Conservation (phyloP, 2,797 vertebrate genomes). For the Zenarchopterus dispar region DNA sequence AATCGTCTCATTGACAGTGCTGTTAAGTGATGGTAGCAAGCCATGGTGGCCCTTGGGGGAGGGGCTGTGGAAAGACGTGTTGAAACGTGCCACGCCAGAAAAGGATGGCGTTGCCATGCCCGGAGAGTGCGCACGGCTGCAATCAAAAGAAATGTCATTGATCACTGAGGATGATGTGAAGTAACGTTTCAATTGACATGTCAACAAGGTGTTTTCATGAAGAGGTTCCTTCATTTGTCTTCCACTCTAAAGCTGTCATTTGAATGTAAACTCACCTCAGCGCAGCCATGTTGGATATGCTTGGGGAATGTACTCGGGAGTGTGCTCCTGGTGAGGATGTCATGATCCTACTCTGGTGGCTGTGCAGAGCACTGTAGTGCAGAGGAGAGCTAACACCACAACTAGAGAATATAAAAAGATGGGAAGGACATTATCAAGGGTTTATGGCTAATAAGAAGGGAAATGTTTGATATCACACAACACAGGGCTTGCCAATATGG, state of each 20-base stretch:
- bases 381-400: conserved; percentile 84
- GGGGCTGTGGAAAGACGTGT: conserved; percentile 85
- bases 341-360: conserved; percentile 86
- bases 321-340: conserved; percentile 84
- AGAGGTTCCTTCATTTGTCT: not conserved
- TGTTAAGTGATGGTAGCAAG: conserved; percentile 85
- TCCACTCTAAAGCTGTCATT: not conserved
- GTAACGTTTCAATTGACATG: too few relatives aligned
- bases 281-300: conserved; percentile 95
- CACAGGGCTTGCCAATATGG: too few relatives aligned
- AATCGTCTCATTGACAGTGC: conserved; percentile 85
- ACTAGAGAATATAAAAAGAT: conserved; percentile 26
- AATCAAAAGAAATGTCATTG: not conserved
- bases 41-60: conserved; percentile 86
- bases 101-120: conserved; percentile 93
- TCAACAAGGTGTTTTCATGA: not conserved
- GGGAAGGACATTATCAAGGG: not conserved
- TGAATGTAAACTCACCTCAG: conserved; percentile 83
- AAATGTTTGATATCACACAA: not conserved
- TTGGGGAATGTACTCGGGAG: conserved; percentile 91
- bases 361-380: conserved; percentile 91
- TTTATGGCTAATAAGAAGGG: not conserved
- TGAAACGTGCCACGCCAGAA: conserved; percentile 91
- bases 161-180: too few relatives aligned
- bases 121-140: conserved; percentile 94